phyloP scores from a whole-genome alignment of 2,113 vertebrate genomes.

The Sterna hirundo region DNA sequence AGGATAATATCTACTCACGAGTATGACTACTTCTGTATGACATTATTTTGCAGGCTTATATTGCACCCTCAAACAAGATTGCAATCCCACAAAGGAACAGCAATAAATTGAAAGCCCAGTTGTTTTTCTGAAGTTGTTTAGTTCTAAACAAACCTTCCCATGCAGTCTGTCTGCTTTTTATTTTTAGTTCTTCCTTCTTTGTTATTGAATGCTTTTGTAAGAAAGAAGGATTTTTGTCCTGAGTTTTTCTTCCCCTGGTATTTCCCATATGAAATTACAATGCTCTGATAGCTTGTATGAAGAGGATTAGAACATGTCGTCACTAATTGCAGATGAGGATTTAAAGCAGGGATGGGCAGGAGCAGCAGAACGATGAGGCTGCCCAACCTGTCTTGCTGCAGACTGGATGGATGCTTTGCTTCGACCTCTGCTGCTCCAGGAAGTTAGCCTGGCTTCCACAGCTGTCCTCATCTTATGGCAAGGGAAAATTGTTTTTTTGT shows the following conservation, averaged over 20 bases:
- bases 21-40: not conserved
- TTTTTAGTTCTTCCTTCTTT: not conserved
- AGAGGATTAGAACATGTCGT: constrained; percentile 16
- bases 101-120: not conserved
- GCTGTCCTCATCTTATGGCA: not conserved
- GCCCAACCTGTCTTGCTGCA: not conserved
- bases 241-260: not conserved
- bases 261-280: not conserved
- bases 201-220: not conserved
- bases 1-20: not conserved
- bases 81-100: not conserved
- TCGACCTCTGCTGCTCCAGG: not conserved
- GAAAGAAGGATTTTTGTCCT: not conserved
- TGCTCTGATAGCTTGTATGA: not conserved
- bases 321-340: not conserved
- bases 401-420: not conserved
- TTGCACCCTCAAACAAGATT: not conserved
- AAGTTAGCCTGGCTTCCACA: not conserved
- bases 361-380: not conserved
- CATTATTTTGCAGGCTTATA: not conserved
- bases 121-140: not conserved
- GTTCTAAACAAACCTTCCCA: not conserved
- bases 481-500: not conserved
- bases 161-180: not conserved
- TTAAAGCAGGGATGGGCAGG: not conserved